A percentile compares a stretch with the other conserved stretches of the same genome.
These are phyloP conservation scores for Pelosia muscerda DNA, from an alignment of 2,888 invertebrate genomes.

Conservation along the genomic window DNA sequence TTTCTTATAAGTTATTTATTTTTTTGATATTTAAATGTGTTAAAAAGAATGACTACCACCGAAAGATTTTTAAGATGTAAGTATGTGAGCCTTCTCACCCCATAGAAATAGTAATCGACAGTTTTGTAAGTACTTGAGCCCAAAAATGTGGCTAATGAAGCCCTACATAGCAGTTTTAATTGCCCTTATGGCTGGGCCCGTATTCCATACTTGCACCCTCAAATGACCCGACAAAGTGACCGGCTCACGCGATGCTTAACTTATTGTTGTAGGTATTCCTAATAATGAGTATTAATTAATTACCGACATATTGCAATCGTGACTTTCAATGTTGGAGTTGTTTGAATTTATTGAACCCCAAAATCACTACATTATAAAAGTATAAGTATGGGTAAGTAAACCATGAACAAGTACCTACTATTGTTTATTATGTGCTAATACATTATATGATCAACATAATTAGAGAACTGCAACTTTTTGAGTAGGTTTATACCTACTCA, in stretches of 20 bases:
- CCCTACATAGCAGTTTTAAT: slow-evolving; percentile 79
- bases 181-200: slow-evolving; percentile 74
- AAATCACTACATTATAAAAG: neutral
- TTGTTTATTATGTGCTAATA: too few species aligned
- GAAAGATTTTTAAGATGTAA: neutral
- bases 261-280: slow-evolving; percentile 56
- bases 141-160: slow-evolving; percentile 71
- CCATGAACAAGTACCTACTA: neutral
- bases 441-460: too few species aligned
- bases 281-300: slow-evolving; percentile 50
- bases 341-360: neutral
- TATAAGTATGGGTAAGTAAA: neutral
- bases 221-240: slow-evolving; percentile 84
- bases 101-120: slow-evolving; percentile 36
- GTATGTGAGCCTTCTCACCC: slow-evolving; percentile 24
- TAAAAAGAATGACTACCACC: neutral
- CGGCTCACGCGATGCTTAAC: slow-evolving; percentile 78
- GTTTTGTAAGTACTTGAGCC: slow-evolving; percentile 30
- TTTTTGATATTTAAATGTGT: neutral
- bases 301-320: slow-evolving; percentile 18
- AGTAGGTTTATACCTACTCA: too few species aligned
- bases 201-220: slow-evolving; percentile 73
- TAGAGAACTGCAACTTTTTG: too few species aligned
- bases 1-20: too few species aligned
- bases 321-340: neutral